phyloP scores from a whole-genome alignment of 2,888 invertebrate species.

The Caradrina kadenii region DNA sequence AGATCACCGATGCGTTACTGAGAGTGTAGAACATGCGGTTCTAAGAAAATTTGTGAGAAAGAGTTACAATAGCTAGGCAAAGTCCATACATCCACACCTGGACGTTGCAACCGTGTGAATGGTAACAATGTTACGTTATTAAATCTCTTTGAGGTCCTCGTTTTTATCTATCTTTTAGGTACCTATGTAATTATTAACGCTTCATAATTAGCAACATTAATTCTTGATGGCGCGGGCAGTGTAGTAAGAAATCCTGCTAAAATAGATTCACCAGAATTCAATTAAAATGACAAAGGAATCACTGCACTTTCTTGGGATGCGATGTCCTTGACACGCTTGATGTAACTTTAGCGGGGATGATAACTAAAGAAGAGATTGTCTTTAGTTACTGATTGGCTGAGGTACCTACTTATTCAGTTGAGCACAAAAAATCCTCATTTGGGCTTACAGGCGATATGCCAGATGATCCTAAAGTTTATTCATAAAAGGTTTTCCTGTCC shows the following conservation, averaged over 20 bases:
- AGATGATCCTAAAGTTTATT: too few species aligned
- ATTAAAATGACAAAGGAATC: not conserved
- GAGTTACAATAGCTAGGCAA: slow-evolving; percentile 39
- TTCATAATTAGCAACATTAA: not conserved
- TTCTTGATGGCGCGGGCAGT: not conserved
- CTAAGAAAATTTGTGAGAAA: slow-evolving; percentile 46
- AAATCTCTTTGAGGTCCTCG: not conserved
- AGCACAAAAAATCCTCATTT: too few species aligned
- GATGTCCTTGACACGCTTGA: too few species aligned
- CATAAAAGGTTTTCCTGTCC: too few species aligned
- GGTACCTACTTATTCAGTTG: too few species aligned
- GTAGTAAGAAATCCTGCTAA: not conserved
- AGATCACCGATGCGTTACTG: slow-evolving; percentile 53
- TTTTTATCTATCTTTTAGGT: not conserved
- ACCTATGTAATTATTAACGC: too few species aligned
- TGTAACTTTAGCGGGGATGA: too few species aligned
- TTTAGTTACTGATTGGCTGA: not conserved
- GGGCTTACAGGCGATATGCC: too few species aligned
- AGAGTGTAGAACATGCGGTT: slow-evolving; percentile 45
- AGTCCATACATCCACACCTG: slow-evolving; percentile 3
- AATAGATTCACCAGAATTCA: not conserved
- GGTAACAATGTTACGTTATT: not conserved
- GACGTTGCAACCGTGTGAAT: slow-evolving; percentile 10
- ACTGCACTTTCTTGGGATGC: not conserved
- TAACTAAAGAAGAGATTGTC: too few species aligned